Evolutionary conservation across 37 sponge, comb jelly and placozoan species (phyloP).

Genomic region (Ephydatia muelleri): DNA sequence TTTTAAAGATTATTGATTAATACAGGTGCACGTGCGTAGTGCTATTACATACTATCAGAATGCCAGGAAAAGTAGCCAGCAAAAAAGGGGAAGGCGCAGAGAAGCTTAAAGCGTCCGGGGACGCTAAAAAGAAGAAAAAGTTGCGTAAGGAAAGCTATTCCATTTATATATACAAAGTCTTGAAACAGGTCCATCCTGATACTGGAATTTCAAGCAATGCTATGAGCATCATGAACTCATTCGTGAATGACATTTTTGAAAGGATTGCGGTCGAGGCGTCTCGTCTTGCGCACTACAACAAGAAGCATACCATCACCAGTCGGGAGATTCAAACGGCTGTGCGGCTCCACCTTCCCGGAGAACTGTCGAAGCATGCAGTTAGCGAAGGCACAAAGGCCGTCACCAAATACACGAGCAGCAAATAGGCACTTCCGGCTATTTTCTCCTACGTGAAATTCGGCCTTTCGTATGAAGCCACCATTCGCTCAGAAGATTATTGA

Average conservation of each 20-base stretch:
- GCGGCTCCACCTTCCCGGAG: slow-evolving; percentile 88
- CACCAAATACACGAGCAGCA: slow-evolving; percentile 97
- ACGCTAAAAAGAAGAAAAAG: slow-evolving; percentile 63
- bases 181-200: slow-evolving; percentile 97
- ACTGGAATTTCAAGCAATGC: slow-evolving; percentile 97
- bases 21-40: no score
- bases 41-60: neutral
- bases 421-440: slow-evolving; percentile 46
- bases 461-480: no score
- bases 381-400: no score
- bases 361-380: slow-evolving; percentile 93
- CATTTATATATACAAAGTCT: no score
- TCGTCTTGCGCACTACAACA: slow-evolving; percentile 93
- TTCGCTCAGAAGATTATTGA: no score
- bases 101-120: slow-evolving; percentile 53
- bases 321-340: slow-evolving; percentile 95
- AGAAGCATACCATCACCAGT: slow-evolving; percentile 88
- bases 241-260: slow-evolving; percentile 96
- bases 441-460: no score
- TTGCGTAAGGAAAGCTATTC: slow-evolving; percentile 87
- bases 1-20: no score
- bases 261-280: slow-evolving; percentile 82
- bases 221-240: no score
- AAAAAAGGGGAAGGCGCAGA: slow-evolving; percentile 60
- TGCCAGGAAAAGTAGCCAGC: slow-evolving; percentile 63